Base-by-base conservation (phyloP, 2,888 invertebrate species). In the Oasisia sp. region DNA sequence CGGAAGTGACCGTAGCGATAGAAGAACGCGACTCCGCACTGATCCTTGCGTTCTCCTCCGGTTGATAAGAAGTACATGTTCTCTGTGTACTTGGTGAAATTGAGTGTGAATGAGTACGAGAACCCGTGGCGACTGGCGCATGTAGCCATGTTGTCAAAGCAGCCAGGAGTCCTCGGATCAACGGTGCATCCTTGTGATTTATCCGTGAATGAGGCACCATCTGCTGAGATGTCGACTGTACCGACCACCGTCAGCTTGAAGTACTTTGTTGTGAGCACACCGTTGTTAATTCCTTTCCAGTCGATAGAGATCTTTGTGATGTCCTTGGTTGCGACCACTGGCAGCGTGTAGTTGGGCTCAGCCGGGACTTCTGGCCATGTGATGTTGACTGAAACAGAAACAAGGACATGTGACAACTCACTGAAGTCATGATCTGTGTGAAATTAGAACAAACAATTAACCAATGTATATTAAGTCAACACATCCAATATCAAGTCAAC, bases 1-100 rank as follows among this genome's bases (percentile, higher is more conserved):
- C 95, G 95, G 27, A 95, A 89, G 2, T 93, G 93, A 3, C 95
- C 95, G 92, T 93, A 95, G 90, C 94, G 93, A 92, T 95, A 95
- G 27, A 95, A 90, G 0, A 95, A 92, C 0, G 95, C 94, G 0
- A 95, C 44, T 9, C 95, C 95, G 27, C 94, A 93, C 0, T 94
- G 93, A 89, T 94, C 92, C 0, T 94, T 93, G 4, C 92, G 92
- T 90, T 95, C 94, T 0, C 94, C 95, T 19, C 95, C 95, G 89
- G 93, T 94, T 1, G 95, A 94, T 89, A 95, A 91, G 44, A 95
- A 93, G 90, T 94, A 93, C 4, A 94, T 95, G 92, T 95, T 94
- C 90, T 95, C 95, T 32, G 93, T 93, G 27, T 94, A 89, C 19
- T 89, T 92, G 27, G 93, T 92, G 74, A 95, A 94, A 89, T 94